Evolutionary conservation across 1,140 invertebrate species (phyloP).

Genomic region (Mesaphorura yosii): DNA sequence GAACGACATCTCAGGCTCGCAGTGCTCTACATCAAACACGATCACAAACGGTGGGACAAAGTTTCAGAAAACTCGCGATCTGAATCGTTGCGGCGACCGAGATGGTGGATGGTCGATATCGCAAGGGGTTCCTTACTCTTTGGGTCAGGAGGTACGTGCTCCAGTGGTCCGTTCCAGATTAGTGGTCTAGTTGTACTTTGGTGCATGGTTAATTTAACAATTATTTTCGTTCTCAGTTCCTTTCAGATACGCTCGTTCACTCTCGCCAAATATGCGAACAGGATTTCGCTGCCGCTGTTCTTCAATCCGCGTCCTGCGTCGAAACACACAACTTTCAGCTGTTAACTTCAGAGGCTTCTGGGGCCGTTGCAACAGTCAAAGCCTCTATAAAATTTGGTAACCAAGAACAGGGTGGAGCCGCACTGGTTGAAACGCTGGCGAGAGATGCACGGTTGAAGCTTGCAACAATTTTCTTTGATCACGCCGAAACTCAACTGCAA

Average conservation of each 20-base stretch:
- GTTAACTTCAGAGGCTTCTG: not conserved
- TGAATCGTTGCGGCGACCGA: conserved; percentile 61
- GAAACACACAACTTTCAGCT: conserved; percentile 10
- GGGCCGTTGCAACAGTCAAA: conserved; percentile 1
- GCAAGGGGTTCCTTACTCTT: conserved; percentile 22
- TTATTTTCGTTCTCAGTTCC: not conserved
- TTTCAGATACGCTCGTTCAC: conserved; percentile 7
- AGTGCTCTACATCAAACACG: no score
- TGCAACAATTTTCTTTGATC: not conserved
- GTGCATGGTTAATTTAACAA: not conserved
- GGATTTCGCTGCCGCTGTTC: conserved; percentile 7
- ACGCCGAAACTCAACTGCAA: not conserved
- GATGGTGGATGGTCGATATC: conserved; percentile 42
- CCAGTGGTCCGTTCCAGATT: not conserved
- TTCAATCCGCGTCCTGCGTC: conserved; percentile 5
- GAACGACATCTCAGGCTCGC: no score
- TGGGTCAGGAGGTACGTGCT: not conserved
- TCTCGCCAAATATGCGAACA: conserved; percentile 14
- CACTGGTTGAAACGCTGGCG: not conserved
- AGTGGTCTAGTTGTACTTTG: not conserved
- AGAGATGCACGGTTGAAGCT: not conserved
- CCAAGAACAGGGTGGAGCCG: no score
- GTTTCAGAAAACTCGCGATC: conserved; percentile 43
- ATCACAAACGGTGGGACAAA: no score
- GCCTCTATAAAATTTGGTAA: not conserved